Evolutionary conservation across 1,140 invertebrate species (phyloP).

Genomic region (Eupeodes corollae): DNA sequence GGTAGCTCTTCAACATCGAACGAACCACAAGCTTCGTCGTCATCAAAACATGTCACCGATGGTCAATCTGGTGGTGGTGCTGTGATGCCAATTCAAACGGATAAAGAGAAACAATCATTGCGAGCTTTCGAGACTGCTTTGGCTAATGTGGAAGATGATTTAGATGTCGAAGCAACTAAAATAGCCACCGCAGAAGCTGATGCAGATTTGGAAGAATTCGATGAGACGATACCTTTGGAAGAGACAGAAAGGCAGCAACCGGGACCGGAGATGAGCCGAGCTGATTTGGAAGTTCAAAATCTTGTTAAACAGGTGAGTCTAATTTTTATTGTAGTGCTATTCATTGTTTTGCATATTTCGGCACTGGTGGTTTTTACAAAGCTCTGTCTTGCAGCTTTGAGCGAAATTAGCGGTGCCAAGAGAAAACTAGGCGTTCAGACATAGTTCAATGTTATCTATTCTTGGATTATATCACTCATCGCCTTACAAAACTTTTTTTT

Average conservation of each 20-base stretch:
- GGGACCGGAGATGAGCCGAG: slow-evolving; percentile 56
- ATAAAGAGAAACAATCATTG: slow-evolving; percentile 46
- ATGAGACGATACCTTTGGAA: slow-evolving; percentile 88
- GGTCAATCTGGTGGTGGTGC: slow-evolving; percentile 2
- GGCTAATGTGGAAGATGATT: slow-evolving; percentile 87
- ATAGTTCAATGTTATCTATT: slow-evolving; percentile 20
- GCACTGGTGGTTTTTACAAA: slow-evolving; percentile 5
- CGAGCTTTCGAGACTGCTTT: slow-evolving; percentile 71
- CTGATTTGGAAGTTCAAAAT: slow-evolving; percentile 71
- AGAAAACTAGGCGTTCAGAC: slow-evolving; percentile 26
- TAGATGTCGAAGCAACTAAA: slow-evolving; percentile 81
- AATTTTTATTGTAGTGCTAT: neutral
- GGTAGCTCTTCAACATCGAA: slow-evolving; percentile 34
- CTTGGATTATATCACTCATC: neutral
- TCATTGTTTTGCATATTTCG: slow-evolving; percentile 6
- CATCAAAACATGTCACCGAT: neutral
- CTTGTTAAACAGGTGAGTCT: slow-evolving; percentile 65
- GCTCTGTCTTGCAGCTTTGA: slow-evolving; percentile 8
- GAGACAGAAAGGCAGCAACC: slow-evolving; percentile 45
- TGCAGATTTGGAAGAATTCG: slow-evolving; percentile 90
- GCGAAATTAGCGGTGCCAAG: slow-evolving; percentile 17
- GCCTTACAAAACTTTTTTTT: too few species aligned
- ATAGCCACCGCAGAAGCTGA: slow-evolving; percentile 85
- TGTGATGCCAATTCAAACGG: slow-evolving; percentile 21
- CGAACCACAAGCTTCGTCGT: neutral